These are phyloP conservation scores for Mycogona germanica DNA, from an alignment of 2,888 invertebrate species.

Conservation along the genomic window DNA sequence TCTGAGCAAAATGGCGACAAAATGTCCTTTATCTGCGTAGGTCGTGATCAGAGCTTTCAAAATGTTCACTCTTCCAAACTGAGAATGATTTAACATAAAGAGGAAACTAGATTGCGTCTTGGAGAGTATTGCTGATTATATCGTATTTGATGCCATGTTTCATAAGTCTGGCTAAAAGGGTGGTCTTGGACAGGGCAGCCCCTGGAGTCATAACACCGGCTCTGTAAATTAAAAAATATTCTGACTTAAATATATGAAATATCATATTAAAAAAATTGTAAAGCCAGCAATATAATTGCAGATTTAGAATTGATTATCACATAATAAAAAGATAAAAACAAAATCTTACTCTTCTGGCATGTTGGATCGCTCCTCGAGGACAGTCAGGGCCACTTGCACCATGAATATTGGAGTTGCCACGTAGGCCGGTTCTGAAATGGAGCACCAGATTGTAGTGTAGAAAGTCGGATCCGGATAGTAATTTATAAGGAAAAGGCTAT, in stretches of 20 bases:
- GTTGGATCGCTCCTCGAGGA: background rate
- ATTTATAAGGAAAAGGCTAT: no score
- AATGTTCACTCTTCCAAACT: no score
- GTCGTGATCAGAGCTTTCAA: no score
- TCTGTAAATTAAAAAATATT: background rate
- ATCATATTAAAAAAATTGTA: background rate
- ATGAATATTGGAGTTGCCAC: background rate
- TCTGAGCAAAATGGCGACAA: no score
- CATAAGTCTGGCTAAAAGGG: background rate
- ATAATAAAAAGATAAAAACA: background rate
- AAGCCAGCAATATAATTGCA: no score
- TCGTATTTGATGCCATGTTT: background rate
- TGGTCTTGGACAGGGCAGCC: background rate
- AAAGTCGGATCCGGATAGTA: background rate
- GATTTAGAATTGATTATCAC: no score
- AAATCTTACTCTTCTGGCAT: background rate
- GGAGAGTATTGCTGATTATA: no score
- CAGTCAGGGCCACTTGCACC: background rate
- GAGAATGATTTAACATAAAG: no score
- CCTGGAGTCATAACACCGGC: background rate
- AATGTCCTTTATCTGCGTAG: no score
- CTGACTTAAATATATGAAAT: background rate
- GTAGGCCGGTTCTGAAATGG: background rate
- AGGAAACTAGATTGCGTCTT: no score
- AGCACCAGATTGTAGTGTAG: background rate